These are phyloP conservation scores for Bombylius discolor DNA, from an alignment of 2,888 invertebrate species.

Conservation along the genomic window DNA sequence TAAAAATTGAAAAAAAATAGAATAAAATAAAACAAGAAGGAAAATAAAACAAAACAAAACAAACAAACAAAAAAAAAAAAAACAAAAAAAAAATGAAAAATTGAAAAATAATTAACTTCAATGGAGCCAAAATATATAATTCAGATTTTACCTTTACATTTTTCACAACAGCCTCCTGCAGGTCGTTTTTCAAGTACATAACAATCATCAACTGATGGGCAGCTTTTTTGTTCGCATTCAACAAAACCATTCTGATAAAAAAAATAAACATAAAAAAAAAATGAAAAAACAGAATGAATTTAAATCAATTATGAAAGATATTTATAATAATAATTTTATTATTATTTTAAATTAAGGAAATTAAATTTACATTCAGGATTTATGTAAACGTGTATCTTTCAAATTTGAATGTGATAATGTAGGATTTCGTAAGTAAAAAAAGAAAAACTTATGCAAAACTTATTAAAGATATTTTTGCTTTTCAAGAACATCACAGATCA, in stretches of 20 bases:
- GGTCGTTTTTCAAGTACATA: slow-evolving; percentile 56
- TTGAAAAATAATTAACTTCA: slow-evolving; percentile 3
- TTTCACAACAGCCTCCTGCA: slow-evolving; percentile 64
- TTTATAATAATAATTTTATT: too few relatives aligned
- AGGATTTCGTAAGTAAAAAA: too few relatives aligned
- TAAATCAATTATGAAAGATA: too few relatives aligned
- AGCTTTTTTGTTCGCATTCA: slow-evolving; percentile 63
- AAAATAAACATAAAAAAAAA: slow-evolving; percentile 13
- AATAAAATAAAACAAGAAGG: not conserved
- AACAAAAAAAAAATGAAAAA: not conserved
- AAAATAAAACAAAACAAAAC: not conserved
- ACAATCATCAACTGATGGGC: slow-evolving; percentile 75
- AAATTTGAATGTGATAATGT: too few relatives aligned
- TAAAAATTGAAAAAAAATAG: too few relatives aligned
- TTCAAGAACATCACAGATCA: too few relatives aligned
- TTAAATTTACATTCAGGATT: too few relatives aligned
- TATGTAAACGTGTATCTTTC: too few relatives aligned
- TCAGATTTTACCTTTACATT: slow-evolving; percentile 56
- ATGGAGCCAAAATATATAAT: not conserved
- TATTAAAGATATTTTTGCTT: too few relatives aligned
- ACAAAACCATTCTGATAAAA: slow-evolving; percentile 71
- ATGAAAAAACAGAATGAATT: not conserved
- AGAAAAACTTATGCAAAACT: too few relatives aligned
- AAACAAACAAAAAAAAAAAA: not conserved
- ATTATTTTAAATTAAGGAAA: too few relatives aligned